Base-by-base conservation (phyloP, 2,113 vertebrate genomes). In the Oenanthe melanoleuca region DNA sequence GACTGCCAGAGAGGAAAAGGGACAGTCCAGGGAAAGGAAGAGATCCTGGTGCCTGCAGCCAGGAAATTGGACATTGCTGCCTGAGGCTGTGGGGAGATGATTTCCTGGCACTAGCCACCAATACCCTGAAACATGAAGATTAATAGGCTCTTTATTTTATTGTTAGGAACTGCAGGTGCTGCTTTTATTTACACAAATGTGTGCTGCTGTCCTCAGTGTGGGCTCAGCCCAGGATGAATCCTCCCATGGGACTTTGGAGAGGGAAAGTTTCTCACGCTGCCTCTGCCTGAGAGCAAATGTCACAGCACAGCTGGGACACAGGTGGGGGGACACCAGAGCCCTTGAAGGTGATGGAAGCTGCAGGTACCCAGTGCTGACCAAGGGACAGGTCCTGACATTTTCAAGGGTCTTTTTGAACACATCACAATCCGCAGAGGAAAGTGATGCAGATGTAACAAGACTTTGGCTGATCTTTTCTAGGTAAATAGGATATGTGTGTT, bases 141-240 rank as follows among this genome's bases (percentile, higher is more conserved):
- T 96, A 96, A 96, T 95, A 59, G 80, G 44, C 23, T 90, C 49
- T 88, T 95, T 95, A 91, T 89, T 95, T 95, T 72, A 89, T 81
- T 93, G 83, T 92, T 93, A 85, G 83, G 23, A 89, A 67, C 75
- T 88, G 93, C 94, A 96, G 92, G 94, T 95, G 95, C 86, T 88
- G 49, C 49, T 81, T 80, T 95, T 80, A 93, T 93, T 93, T 88
- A 25, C 93, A 92, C 65, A 86, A 92, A 96, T 72, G 80, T 92
- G 89, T 13, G 1, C 34, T 90, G 40, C 72, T 89, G 28, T 92
- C 40, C 69, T 95, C 2, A 0, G 23, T 33, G 37, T 73, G 82
- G 60, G 69, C 80, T 93, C 80, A 93, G 89, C 53, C 80, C 72
- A 47, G 72, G 80, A 91, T 2, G 0, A 74, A 52, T 83, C 65